Base-by-base conservation (phyloP, 2,888 invertebrate species). In the Orchesella flavescens region DNA sequence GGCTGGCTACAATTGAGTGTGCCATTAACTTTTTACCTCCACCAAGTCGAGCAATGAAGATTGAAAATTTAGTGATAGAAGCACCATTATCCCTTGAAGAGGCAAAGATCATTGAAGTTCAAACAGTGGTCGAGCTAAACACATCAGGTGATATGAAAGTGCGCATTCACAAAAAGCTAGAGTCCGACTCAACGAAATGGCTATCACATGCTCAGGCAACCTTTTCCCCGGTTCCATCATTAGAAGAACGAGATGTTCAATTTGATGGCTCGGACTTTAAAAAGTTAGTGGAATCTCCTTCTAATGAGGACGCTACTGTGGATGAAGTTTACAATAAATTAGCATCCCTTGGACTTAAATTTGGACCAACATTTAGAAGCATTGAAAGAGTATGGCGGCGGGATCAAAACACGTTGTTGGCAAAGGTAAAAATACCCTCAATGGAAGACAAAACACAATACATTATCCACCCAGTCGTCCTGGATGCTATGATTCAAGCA, bases 1-100 rank as follows among this genome's bases (percentile, higher is more conserved):
- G 86, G 12, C 61, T 65, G 3, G 72, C 79, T 12, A 65, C 85
- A 1, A 43, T 76, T 1, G 77, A 84, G n/a, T n/a, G n/a, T n/a
- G n/a, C n/a, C n/a, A n/a, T n/a, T n/a, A n/a, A n/a, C n/a, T n/a
- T 71, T 19, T 23, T 9, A 0, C 72, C 44, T 13, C 85, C 85
- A n/a, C 44, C 23, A 15, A 21, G 84, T 7, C 84, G n/a, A n/a
- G n/a, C 86, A n/a, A 46, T 86, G 71, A 85, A 75, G 49, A 49
- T 86, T 1, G 83, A 85, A 72, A 77, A 85, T 44, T 34, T 86
- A 0, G 12, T 53, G 9, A 82, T 86, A 19, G 57, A 79, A 68
- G 77, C 79, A 17, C 83, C 85, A 7, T 57, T 85, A 7, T 68
- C 69, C 13, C 15, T 85, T 12, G 59, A 79, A 1, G 83, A 75